Evolutionary conservation across 2,888 invertebrate species (phyloP), one percentile per base, ranked within the genome.

Genomic region (Cataglyphis albicans): DNA sequence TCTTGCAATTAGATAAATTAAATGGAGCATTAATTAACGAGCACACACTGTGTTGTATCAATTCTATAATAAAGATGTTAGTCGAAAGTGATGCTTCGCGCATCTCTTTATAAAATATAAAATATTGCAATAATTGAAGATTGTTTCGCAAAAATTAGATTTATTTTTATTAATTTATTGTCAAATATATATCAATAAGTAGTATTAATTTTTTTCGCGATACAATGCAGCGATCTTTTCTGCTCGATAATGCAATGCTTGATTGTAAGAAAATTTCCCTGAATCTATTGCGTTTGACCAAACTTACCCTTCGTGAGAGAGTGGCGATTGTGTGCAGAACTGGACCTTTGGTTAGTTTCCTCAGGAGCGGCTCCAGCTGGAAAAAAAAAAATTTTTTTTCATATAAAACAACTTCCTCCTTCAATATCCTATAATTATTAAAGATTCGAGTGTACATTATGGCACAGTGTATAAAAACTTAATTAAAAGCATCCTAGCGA

Each of bases 331-430:
- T 94, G 93, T 92, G 94, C 93, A 90, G 94, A 93, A 91, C 93
- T 94, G 92, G 95, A 93, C 93, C 95, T 95, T 92, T 95, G 95
- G 93, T 92, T 94, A 91, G 92, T 92, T 92, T 95, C 95, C 91
- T 95, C 95, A 91, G 95, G 94, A 94, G 95, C 95, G 91, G 95
- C 95, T 94, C 95, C 95, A 93, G 95, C 95, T 95, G 93, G 1
- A 94, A 95, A 84, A 90, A 94, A 95, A 84, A 90, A 55, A 92
- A 88, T n/a, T n/a, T n/a, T 38, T 7, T 52, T 29, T 48, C 32
- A 18, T 12, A 12, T 78, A 41, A 78, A 67, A 78, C 32, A 57
- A 70, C 18, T 55, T 35, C 18, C 48, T 32, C 41, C 15, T 18
- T 18, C 12, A 21, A 21, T 57, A 21, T 61, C 3, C 3, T 1